phyloP scores from a whole-genome alignment of 2,888 invertebrate species.

The Drosophila neotestacea region DNA sequence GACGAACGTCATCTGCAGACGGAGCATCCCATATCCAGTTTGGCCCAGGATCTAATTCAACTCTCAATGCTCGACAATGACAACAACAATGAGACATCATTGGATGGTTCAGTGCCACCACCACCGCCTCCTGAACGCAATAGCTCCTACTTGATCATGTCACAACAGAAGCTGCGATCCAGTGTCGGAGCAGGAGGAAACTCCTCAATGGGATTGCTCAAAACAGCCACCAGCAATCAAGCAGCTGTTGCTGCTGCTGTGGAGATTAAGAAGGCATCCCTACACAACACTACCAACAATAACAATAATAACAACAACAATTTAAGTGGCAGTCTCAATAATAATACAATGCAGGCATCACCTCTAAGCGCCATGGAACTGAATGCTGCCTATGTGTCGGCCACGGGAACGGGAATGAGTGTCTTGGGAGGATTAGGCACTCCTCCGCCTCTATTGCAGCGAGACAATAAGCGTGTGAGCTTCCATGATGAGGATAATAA shows the following conservation, averaged over 20 bases:
- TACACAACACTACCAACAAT: conserved; percentile 51
- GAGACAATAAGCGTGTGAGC: conserved; percentile 89
- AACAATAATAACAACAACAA: conserved; percentile 74
- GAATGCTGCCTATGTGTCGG: conserved; percentile 73
- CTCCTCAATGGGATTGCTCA: conserved; percentile 78
- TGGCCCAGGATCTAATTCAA: conserved; percentile 82
- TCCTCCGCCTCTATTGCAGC: conserved; percentile 69
- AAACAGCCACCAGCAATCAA: conserved; percentile 80
- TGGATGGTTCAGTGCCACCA: conserved; percentile 83
- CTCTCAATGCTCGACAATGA: conserved; percentile 76
- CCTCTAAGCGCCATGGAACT: conserved; percentile 71
- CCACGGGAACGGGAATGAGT: conserved; percentile 43
- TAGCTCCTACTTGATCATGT: conserved; percentile 95
- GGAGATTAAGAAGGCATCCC: conserved; percentile 67
- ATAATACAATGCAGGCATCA: conserved; percentile 59
- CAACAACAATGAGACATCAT: conserved; percentile 64
- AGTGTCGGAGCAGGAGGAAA: conserved; percentile 46
- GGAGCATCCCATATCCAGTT: conserved; percentile 80
- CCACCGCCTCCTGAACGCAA: conserved; percentile 95
- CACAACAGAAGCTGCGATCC: conserved; percentile 86
- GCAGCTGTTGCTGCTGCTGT: conserved; percentile 69
- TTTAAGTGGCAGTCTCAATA: conserved; percentile 53
- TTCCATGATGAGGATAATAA: conserved; percentile 89
- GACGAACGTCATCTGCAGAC: conserved; percentile 83
- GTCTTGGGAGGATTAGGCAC: conserved; percentile 47